Evolutionary conservation across 1,140 invertebrate genomes (phyloP).

Genomic region (Cherax quadricarinatus): DNA sequence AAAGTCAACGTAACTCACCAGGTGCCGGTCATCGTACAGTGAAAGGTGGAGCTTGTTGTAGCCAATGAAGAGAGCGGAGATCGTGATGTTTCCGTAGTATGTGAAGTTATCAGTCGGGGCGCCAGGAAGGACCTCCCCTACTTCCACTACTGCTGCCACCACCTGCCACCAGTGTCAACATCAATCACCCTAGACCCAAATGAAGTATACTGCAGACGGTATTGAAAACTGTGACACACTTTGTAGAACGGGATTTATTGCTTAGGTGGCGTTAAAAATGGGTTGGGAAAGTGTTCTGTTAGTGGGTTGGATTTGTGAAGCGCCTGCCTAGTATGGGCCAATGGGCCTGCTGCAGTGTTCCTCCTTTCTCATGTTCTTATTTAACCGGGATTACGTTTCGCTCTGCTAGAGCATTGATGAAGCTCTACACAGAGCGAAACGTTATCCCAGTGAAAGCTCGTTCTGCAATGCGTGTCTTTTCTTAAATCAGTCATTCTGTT

Average conservation of each 20-base stretch:
- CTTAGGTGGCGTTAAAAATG: not conserved
- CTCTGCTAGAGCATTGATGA: not conserved
- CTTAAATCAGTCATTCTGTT: not conserved
- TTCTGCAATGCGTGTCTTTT: not conserved
- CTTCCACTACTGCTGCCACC: conserved; percentile 7
- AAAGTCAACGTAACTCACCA: conserved; percentile 1
- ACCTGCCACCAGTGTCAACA: conserved; percentile 4
- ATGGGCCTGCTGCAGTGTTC: too few species aligned
- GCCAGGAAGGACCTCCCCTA: conserved; percentile 4
- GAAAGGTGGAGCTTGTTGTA: conserved; percentile 45
- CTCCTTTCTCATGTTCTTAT: too few species aligned
- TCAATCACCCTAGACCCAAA: not conserved
- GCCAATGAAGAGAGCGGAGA: conserved; percentile 52
- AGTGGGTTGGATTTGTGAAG: too few species aligned
- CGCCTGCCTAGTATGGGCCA: too few species aligned
- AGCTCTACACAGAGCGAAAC: not conserved
- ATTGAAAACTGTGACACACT: conserved; percentile 21
- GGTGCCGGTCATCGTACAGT: conserved; percentile 12
- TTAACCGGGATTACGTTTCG: not conserved
- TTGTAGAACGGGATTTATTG: conserved; percentile 7
- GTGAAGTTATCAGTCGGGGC: conserved; percentile 46
- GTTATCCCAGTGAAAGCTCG: too few species aligned
- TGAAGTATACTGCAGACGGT: not conserved
- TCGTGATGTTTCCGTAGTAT: conserved; percentile 22
- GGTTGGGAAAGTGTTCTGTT: too few species aligned